These are phyloP conservation scores for Drosophila recens DNA, from an alignment of 2,888 invertebrate species.

Conservation along the genomic window DNA sequence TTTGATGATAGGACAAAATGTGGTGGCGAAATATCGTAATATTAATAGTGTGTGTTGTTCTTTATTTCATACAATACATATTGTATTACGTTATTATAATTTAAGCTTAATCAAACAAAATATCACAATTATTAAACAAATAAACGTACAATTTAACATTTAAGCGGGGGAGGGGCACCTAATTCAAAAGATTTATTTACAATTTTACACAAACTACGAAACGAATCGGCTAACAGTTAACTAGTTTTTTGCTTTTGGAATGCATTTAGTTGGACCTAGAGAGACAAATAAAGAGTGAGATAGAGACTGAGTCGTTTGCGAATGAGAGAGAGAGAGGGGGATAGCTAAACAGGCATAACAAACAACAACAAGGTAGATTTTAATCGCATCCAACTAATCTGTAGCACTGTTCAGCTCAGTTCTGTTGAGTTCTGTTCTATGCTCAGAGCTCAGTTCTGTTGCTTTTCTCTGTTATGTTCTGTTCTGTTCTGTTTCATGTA, in stretches of 20 bases:
- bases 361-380: slow-evolving; percentile 77
- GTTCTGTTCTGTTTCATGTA: slow-evolving; percentile 39
- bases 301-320: not conserved
- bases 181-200: slow-evolving; percentile 54
- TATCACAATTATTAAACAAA: slow-evolving; percentile 77
- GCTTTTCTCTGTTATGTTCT: slow-evolving; percentile 40
- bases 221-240: slow-evolving; percentile 66
- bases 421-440: slow-evolving; percentile 45
- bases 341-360: slow-evolving; percentile 57
- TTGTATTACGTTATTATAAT: slow-evolving; percentile 47
- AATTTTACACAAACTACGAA: slow-evolving; percentile 45
- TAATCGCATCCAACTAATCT: slow-evolving; percentile 77
- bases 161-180: slow-evolving; percentile 19
- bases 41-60: slow-evolving; percentile 45
- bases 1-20: slow-evolving; percentile 46
- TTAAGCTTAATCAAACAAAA: slow-evolving; percentile 72
- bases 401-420: slow-evolving; percentile 63
- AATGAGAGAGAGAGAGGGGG: slow-evolving; percentile 6
- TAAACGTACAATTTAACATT: slow-evolving; percentile 66
- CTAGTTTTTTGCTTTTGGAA: slow-evolving; percentile 78
- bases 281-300: slow-evolving; percentile 23
- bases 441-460: slow-evolving; percentile 25
- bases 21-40: slow-evolving; percentile 28
- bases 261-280: slow-evolving; percentile 68
- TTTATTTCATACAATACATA: slow-evolving; percentile 5